Percentiles rank a stretch among this genome's conserved stretches.
Evolutionary conservation across 2,888 invertebrate genomes (phyloP).

Genomic region (Diadromus collaris): DNA sequence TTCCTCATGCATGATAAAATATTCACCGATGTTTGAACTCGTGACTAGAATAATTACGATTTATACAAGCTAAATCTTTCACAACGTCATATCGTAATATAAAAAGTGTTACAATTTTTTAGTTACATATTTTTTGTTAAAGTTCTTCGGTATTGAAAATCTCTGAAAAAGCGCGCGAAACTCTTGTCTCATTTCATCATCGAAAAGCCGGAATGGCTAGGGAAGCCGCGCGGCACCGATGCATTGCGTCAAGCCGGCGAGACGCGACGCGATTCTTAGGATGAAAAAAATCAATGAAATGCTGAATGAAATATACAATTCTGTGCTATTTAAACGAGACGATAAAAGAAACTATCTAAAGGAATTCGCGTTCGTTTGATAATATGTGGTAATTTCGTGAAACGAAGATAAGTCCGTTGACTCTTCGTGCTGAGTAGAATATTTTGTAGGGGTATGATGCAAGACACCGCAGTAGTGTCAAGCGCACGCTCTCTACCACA

Average conservation of each 20-base stretch:
- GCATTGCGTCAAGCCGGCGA: not conserved
- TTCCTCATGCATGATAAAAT: no score
- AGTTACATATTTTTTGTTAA: not conserved
- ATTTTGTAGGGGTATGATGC: conserved; percentile 28
- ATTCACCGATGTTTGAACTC: no score
- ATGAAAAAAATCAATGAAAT: conserved; percentile 35
- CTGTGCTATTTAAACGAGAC: not conserved
- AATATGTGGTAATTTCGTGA: not conserved
- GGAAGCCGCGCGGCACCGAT: not conserved
- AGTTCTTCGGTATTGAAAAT: not conserved
- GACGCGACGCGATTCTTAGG: not conserved
- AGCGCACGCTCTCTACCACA: conserved; percentile 13
- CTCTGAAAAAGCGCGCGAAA: conserved; percentile 3
- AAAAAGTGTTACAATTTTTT: not conserved
- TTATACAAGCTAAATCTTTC: no score
- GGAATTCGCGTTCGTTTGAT: not conserved
- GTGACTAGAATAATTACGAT: no score
- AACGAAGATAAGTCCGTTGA: not conserved
- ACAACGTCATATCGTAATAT: not conserved
- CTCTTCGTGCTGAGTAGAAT: not conserved
- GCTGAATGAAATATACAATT: not conserved
- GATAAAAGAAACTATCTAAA: not conserved
- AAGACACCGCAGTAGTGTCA: conserved; percentile 31
- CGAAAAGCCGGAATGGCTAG: conserved; percentile 2
- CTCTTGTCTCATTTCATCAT: no score